Evolutionary conservation across 2,113 vertebrate genomes (phyloP), one percentile per base, ranked within the genome.

Genomic region (Anguilla japonica): DNA sequence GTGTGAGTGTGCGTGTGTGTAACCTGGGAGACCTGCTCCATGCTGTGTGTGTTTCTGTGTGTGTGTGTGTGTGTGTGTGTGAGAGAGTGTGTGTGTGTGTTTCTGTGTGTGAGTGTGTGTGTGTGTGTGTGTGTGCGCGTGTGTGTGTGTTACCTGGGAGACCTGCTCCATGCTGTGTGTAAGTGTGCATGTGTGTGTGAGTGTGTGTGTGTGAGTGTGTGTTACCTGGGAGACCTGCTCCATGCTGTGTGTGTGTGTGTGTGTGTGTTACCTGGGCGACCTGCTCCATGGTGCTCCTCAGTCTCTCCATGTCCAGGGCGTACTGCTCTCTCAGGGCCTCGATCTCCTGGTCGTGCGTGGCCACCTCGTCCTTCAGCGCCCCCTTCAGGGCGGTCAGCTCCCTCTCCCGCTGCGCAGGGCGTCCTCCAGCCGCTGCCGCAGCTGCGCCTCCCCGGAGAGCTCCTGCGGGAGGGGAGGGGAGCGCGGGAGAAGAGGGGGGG

Each of bases 271-370:
- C 98, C 97, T 97, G 95, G 0, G 96, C 95, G 5, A 96, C 94
- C 3, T 95, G 94, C 83, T 97, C 96, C 96, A 99, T 92, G 91
- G 95, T 98, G 78, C 86, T 94, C 29, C 96, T 94, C 78, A 99
- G 94, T 86, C 96, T 93, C 0, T 97, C 96, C 91, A 97, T 92
- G 87, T 99, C 97, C 5, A 90, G 91, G 87, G 96, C 95, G 94
- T 94, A 98, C 92, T 98, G 96, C 91, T 97, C 96, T 88, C 96
- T 94, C 67, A 99, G 93, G 0, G 87, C 89, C 87, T 97, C 94
- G 94, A 95, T 94, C 86, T 96, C 96, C 53, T 82, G 89, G 91
- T 96, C 96, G 0, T 96, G 96, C 7, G 91, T 92, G 87, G 94
- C 95, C 89, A 96, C 95, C 92, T 96, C 96, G 43, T 96, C 96